Conservation (phyloP, 1,140 invertebrate genomes). For the Adelges cooleyi region DNA sequence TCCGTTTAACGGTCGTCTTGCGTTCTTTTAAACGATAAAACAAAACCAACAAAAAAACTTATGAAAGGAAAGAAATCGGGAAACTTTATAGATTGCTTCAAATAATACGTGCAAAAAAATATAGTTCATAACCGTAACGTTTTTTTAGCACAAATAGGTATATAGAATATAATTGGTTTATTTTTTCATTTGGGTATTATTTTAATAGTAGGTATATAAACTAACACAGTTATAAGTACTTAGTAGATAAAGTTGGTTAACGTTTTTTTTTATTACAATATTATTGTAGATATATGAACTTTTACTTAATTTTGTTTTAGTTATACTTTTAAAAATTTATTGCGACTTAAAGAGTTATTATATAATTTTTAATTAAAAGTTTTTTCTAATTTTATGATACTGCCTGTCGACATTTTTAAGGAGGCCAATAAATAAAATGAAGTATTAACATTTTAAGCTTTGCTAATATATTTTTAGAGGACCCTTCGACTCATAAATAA, state of each 20-base stretch:
- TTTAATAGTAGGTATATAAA: too few relatives aligned
- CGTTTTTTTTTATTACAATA: not conserved
- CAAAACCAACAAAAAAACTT: not conserved
- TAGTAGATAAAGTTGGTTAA: too few relatives aligned
- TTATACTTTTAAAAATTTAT: not conserved
- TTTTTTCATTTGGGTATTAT: too few relatives aligned
- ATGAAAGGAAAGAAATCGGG: not conserved
- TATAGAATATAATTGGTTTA: too few relatives aligned
- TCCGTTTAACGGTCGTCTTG: not conserved
- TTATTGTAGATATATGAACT: not conserved
- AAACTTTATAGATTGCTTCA: not conserved
- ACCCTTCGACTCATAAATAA: too few relatives aligned
- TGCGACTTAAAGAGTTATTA: not conserved
- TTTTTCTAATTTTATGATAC: not conserved
- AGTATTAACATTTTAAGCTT: too few relatives aligned
- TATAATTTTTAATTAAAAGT: slow-evolving; percentile 20
- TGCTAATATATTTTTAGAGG: too few relatives aligned
- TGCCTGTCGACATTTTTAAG: too few relatives aligned
- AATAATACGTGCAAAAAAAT: not conserved
- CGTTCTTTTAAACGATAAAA: not conserved
- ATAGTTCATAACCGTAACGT: not conserved
- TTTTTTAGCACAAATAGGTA: not conserved
- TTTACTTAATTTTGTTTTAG: not conserved
- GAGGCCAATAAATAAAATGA: too few relatives aligned
- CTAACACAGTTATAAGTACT: too few relatives aligned